Evolutionary conservation across 2,888 invertebrate genomes (phyloP).

Genomic region (Acheta domesticus): DNA sequence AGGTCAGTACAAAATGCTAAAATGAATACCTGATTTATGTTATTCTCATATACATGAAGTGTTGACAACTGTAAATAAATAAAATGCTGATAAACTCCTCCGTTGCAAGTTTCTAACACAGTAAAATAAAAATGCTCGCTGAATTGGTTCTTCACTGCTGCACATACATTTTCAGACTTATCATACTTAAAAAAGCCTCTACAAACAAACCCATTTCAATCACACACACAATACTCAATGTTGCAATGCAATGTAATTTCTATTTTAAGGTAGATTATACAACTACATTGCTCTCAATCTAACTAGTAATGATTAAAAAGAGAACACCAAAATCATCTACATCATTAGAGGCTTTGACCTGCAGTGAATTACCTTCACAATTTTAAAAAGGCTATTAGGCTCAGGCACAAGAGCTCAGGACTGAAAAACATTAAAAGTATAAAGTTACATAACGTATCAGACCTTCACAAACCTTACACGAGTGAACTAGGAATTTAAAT

Average conservation of each 20-base stretch:
- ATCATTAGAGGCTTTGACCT: constrained; percentile 3
- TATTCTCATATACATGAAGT: not conserved
- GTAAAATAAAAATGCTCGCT: not conserved
- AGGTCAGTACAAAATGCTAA: not conserved
- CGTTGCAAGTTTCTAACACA: not conserved
- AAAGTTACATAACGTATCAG: too few relatives aligned
- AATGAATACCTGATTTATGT: constrained; percentile 4
- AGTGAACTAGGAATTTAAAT: too few relatives aligned
- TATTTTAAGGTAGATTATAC: constrained; percentile 12
- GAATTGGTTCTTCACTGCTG: not conserved
- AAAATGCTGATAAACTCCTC: not conserved
- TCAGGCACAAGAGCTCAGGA: constrained; percentile 2
- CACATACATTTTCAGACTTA: not conserved
- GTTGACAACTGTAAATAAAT: not conserved
- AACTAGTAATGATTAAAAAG: not conserved
- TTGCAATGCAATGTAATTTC: constrained; percentile 18
- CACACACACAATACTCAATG: not conserved
- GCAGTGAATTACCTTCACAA: constrained; percentile 6
- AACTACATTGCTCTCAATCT: constrained; percentile 2
- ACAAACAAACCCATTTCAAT: not conserved
- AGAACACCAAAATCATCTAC: constrained; percentile 18
- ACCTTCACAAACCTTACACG: too few relatives aligned
- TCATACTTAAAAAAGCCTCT: not conserved
- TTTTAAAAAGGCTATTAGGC: not conserved
- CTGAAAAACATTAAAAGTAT: not conserved